These are phyloP conservation scores for Tridacna crocea DNA, from an alignment of 2,888 invertebrate genomes.

Conservation along the genomic window DNA sequence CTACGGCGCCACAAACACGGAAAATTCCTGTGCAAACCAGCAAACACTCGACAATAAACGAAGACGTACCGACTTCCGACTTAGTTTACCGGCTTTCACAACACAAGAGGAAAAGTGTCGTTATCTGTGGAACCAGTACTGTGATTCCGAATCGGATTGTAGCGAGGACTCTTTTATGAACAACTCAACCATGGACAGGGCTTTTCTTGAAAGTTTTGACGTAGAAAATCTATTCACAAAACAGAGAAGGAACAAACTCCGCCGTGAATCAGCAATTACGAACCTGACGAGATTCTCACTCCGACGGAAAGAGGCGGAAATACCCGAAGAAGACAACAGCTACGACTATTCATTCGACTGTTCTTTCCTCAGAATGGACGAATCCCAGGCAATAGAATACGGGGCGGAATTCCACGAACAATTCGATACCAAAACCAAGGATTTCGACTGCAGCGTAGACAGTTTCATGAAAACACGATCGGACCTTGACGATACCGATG, in stretches of 20 bases:
- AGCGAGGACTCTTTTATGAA: constrained; percentile 33
- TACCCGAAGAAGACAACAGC: constrained; percentile 13
- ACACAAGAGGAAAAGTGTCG: constrained; percentile 41
- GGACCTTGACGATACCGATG: neutral
- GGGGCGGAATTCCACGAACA: constrained; percentile 7
- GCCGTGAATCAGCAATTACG: constrained; percentile 30
- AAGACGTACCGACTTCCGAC: constrained; percentile 12
- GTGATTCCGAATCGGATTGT: constrained; percentile 48
- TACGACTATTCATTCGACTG: constrained; percentile 51
- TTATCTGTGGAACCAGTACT: constrained; percentile 44
- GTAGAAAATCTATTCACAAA: constrained; percentile 8
- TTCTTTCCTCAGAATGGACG: constrained; percentile 35
- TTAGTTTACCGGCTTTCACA: constrained; percentile 31
- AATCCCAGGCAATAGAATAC: constrained; percentile 6
- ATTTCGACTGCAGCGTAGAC: constrained; percentile 11
- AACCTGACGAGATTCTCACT: constrained; percentile 28
- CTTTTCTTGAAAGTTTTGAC: constrained; percentile 34
- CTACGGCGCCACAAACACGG: neutral
- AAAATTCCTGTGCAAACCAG: neutral
- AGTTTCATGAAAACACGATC: constrained; percentile 25
- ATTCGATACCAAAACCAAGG: neutral
- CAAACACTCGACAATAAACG: constrained; percentile 7
- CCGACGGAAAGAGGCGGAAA: constrained; percentile 3
- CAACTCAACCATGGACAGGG: constrained; percentile 29
- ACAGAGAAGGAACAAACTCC: constrained; percentile 20